phyloP scores from a whole-genome alignment of 2,113 vertebrate species.

The Mungos mungo region DNA sequence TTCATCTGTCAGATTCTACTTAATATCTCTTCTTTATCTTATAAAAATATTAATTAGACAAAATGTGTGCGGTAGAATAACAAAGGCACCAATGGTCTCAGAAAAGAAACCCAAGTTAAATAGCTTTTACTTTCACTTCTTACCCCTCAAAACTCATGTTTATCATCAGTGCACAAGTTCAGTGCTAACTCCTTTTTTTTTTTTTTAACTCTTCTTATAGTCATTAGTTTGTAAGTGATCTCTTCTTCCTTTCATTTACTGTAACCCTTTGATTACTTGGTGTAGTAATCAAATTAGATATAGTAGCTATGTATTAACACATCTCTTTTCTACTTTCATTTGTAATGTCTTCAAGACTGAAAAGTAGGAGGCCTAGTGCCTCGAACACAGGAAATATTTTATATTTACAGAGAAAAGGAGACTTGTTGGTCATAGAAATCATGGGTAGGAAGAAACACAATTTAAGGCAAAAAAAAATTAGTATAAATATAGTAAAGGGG shows the following conservation, averaged over 20 bases:
- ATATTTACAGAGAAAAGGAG: not conserved
- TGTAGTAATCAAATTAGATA: no score
- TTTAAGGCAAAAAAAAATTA: not conserved
- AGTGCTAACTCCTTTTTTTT: not conserved
- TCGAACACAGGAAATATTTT: not conserved
- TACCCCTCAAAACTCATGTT: not conserved
- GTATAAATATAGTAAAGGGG: not conserved
- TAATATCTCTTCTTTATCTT: not conserved
- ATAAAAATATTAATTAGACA: not conserved
- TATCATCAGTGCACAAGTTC: not conserved
- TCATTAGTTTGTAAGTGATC: not conserved
- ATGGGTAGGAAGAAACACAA: not conserved
- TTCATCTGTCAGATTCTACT: not conserved
- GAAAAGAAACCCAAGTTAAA: not conserved
- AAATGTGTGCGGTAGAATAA: not conserved
- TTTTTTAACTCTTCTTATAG: not conserved
- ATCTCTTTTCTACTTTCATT: not conserved
- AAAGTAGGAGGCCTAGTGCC: not conserved
- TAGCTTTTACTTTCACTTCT: not conserved
- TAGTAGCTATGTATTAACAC: not conserved
- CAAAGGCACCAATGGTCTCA: not conserved
- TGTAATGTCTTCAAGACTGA: not conserved
- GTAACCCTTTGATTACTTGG: not conserved
- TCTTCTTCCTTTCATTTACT: not conserved
- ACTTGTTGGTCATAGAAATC: not conserved